Conservation (phyloP, 2,113 vertebrate species). For the Rhinopithecus roxellana region DNA sequence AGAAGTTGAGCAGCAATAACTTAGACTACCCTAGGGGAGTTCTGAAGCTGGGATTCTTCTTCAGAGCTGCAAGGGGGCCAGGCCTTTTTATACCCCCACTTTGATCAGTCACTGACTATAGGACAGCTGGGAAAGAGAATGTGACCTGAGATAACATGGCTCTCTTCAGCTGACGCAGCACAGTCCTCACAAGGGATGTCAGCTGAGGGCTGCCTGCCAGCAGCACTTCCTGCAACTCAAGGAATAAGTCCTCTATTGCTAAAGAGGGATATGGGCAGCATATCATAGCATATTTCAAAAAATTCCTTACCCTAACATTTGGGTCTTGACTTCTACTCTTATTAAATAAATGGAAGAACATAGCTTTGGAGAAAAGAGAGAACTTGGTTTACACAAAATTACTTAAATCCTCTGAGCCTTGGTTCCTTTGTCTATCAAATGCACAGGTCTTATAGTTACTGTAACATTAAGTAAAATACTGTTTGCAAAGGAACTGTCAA, state of each 20-base stretch:
- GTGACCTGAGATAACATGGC: neutral
- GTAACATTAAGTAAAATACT: neutral
- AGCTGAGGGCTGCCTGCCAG: neutral
- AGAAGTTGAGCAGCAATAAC: neutral
- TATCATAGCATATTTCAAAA: neutral
- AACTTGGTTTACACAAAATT: neutral
- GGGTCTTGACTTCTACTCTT: neutral
- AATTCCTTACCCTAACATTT: neutral
- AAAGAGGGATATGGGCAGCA: neutral
- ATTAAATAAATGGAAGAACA: neutral
- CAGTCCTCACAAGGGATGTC: neutral
- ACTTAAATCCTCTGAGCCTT: neutral
- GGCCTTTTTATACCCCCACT: neutral
- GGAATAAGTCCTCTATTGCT: neutral
- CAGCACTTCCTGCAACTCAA: neutral
- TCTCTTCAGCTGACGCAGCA: neutral
- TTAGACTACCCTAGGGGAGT: neutral
- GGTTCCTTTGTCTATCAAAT: slow-evolving; percentile 8
- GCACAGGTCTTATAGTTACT: neutral
- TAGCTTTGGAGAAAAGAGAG: neutral
- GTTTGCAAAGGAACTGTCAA: neutral
- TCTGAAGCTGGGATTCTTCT: neutral
- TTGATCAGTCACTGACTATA: neutral
- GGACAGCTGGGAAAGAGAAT: neutral
- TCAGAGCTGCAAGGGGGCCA: neutral